A percentile compares a stretch with the other conserved stretches of the same genome.
Evolutionary conservation across 2,888 invertebrate genomes (phyloP).

Genomic region (Chironomus riparius): DNA sequence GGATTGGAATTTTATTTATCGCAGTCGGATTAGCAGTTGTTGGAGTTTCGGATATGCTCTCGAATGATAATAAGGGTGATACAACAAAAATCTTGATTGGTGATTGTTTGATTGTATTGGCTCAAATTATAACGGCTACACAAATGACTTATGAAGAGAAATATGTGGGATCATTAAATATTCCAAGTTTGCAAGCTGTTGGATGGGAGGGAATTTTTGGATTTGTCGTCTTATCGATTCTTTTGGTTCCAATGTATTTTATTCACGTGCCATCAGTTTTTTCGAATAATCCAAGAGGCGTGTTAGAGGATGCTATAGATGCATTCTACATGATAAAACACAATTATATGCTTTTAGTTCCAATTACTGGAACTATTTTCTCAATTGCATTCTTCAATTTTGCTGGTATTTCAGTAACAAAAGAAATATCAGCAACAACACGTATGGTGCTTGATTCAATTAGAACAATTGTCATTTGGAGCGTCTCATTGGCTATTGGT

Average conservation of each 20-base stretch:
- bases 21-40: conserved; percentile 63
- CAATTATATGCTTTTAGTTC: conserved; percentile 51
- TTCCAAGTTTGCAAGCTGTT: conserved; percentile 75
- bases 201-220: conserved; percentile 55
- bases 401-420: conserved; percentile 83
- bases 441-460: conserved; percentile 82
- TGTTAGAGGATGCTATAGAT: conserved; percentile 77
- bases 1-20: conserved; percentile 66
- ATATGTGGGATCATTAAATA: conserved; percentile 71
- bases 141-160: conserved; percentile 96
- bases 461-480: conserved; percentile 87
- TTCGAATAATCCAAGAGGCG: conserved; percentile 60
- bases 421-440: conserved; percentile 86
- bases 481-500: conserved; percentile 59
- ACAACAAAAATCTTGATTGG: conserved; percentile 57
- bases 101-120: conserved; percentile 62
- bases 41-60: conserved; percentile 54
- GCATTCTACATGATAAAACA: conserved; percentile 73
- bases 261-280: conserved; percentile 66
- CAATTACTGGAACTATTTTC: conserved; percentile 53
- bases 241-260: conserved; percentile 74
- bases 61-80: conserved; percentile 33
- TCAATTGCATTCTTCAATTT: conserved; percentile 93
- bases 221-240: conserved; percentile 49
- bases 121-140: conserved; percentile 72